Evolutionary conservation across 1,140 invertebrate species (phyloP).

Genomic region (Aphis craccivora): DNA sequence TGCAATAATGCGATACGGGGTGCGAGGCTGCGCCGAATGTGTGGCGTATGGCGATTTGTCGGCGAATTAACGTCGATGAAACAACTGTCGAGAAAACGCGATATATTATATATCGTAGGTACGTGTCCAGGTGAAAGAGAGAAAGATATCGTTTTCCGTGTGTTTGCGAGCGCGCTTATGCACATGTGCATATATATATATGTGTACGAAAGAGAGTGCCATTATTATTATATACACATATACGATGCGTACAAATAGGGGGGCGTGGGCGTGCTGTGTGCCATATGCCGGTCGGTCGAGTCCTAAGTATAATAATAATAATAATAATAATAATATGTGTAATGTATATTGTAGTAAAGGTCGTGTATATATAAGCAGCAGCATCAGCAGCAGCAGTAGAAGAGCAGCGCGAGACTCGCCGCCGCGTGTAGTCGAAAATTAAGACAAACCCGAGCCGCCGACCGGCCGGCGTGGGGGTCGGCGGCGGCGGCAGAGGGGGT

Average conservation of each 20-base stretch:
- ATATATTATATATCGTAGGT: not conserved
- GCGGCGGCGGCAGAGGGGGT: not conserved
- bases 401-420: not conserved
- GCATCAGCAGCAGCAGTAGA: not conserved
- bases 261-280: slow-evolving; percentile 38
- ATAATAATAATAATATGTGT: not conserved
- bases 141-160: slow-evolving; percentile 29
- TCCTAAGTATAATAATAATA: slow-evolving; percentile 5
- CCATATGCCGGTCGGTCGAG: slow-evolving; percentile 31
- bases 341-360: not conserved
- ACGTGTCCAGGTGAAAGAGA: slow-evolving; percentile 29
- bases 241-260: not conserved
- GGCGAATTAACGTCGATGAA: not conserved
- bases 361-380: not conserved
- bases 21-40: not conserved
- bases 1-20: no score
- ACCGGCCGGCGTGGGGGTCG: not conserved
- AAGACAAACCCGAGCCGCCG: slow-evolving; percentile 33
- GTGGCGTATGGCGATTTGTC: not conserved
- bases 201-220: not conserved
- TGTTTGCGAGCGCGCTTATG: no score
- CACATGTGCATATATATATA: not conserved
- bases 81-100: slow-evolving; percentile 18
- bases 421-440: slow-evolving; percentile 8
- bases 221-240: not conserved